Percentiles rank a stretch among this genome's conserved stretches.
phyloP scores from a whole-genome alignment of 2,113 vertebrate species.

The Paracanthobrama guichenoti region DNA sequence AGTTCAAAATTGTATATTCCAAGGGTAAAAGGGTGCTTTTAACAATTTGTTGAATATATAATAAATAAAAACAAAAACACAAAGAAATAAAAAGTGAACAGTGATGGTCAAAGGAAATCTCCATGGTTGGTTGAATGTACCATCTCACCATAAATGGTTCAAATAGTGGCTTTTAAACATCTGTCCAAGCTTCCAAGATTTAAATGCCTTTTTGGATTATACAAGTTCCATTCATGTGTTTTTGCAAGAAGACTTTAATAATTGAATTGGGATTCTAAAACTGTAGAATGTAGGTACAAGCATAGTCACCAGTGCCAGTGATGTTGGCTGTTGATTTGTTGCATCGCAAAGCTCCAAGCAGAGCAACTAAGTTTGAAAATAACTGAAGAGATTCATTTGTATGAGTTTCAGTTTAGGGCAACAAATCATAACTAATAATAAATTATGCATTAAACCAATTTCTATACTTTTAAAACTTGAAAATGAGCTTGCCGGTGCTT shows the following conservation, averaged over 20 bases:
- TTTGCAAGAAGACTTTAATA: not conserved
- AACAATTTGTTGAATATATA: not conserved
- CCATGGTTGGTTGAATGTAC: not conserved
- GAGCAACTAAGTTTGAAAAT: not conserved
- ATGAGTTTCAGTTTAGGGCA: not conserved
- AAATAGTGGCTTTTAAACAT: not conserved
- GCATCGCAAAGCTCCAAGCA: not conserved
- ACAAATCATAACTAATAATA: not conserved
- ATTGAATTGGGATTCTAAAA: not conserved
- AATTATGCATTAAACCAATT: not conserved
- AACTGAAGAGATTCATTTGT: not conserved
- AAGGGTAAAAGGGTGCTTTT: not conserved
- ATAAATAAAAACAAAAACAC: not conserved
- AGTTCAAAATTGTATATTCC: not conserved
- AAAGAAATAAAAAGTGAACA: not conserved
- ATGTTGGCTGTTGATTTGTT: not conserved
- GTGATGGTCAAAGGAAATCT: not conserved
- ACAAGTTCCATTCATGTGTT: not conserved
- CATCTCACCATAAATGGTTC: not conserved
- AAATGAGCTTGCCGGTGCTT: slow-evolving; percentile 50
- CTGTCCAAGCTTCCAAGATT: not conserved
- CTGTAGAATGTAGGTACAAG: not conserved
- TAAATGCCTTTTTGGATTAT: not conserved
- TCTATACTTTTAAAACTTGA: not conserved
- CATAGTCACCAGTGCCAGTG: not conserved